These are phyloP conservation scores for Fistularia tabacaria DNA, from an alignment of 2,797 vertebrate species.

Conservation along the genomic window DNA sequence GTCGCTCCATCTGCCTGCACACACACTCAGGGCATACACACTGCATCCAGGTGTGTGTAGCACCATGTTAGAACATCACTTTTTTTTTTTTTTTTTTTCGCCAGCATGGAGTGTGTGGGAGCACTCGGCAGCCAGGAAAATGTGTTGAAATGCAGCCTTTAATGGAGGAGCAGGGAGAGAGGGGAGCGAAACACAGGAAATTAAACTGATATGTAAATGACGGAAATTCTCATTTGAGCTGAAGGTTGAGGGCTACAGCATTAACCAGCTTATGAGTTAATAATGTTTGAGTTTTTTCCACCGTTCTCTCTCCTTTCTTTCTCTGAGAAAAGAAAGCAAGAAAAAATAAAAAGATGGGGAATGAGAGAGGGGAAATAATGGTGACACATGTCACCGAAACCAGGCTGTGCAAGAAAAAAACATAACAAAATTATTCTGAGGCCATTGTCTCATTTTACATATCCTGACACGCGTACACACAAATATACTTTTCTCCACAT, in stretches of 20 bases:
- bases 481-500: no score
- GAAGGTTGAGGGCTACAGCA: constrained; percentile 72
- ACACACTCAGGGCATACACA: neutral
- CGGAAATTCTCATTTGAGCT: constrained; percentile 75
- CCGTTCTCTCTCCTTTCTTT: constrained; percentile 10
- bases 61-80: neutral
- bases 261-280: constrained; percentile 77
- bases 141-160: constrained; percentile 54
- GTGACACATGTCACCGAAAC: constrained; percentile 56
- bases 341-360: constrained; percentile 52
- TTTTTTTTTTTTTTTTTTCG: constrained; percentile 1
- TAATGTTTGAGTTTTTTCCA: constrained; percentile 55
- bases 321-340: constrained; percentile 32
- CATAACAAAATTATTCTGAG: no score
- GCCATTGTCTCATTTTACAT: no score
- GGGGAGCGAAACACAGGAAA: constrained; percentile 64
- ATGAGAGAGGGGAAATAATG: constrained; percentile 53
- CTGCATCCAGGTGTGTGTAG: constrained; percentile 3
- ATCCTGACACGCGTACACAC: no score
- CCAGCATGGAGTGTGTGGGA: neutral
- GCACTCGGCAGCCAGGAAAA: no score
- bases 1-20: constrained; percentile 46
- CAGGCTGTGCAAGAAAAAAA: no score
- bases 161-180: constrained; percentile 49
- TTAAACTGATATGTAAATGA: constrained; percentile 80